phyloP scores from a whole-genome alignment of 2,888 invertebrate genomes.

The Ophion ventricosus region DNA sequence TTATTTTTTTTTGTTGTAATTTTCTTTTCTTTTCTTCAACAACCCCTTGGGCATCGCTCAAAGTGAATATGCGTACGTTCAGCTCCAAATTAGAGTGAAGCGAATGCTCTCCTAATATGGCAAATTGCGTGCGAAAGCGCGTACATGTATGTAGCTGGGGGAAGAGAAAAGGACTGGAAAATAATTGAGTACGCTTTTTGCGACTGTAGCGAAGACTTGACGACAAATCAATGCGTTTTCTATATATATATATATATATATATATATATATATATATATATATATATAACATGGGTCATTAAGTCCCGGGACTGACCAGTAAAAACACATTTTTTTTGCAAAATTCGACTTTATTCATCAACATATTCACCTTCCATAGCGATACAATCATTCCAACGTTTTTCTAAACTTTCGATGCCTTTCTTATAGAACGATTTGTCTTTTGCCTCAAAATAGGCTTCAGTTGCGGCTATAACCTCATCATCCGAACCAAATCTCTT shows the following conservation, averaged over 20 bases:
- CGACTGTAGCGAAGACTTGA: not conserved
- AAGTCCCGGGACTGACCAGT: too few species aligned
- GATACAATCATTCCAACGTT: too few species aligned
- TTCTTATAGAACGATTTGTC: too few species aligned
- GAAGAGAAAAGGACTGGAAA: not conserved
- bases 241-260: not conserved
- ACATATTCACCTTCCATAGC: too few species aligned
- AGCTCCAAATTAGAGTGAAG: conserved; percentile 10
- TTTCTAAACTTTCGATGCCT: too few species aligned
- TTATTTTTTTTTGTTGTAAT: not conserved
- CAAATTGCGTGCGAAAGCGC: not conserved
- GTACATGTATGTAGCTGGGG: not conserved
- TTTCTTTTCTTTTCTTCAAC: not conserved
- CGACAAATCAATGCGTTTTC: not conserved
- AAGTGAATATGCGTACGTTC: not conserved
- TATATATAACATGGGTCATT: too few species aligned
- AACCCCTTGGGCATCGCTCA: conserved; percentile 33
- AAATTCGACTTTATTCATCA: too few species aligned
- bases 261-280: too few species aligned
- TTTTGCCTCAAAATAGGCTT: too few species aligned
- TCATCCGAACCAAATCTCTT: too few species aligned
- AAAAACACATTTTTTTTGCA: too few species aligned
- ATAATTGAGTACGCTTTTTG: not conserved
- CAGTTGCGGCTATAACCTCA: too few species aligned
- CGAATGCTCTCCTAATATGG: conserved; percentile 22